These are phyloP conservation scores for Progne subis DNA, from an alignment of 2,113 vertebrate genomes.

Conservation along the genomic window DNA sequence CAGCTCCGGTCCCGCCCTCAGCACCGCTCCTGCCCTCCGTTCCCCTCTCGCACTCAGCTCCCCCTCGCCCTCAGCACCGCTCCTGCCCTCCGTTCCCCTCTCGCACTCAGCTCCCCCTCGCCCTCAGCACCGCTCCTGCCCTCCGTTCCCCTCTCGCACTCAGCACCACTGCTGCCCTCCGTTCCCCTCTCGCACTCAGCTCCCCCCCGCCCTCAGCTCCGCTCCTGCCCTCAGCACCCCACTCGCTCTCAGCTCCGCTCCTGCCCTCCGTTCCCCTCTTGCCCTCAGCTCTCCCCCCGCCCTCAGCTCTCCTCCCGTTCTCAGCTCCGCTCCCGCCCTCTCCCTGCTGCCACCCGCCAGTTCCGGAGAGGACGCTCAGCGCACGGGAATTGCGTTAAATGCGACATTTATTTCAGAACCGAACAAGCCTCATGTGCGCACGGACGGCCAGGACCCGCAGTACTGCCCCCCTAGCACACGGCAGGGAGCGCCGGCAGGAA, in stretches of 20 bases:
- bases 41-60: too few relatives aligned
- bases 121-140: not conserved
- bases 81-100: too few relatives aligned
- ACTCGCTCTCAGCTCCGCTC: too few relatives aligned
- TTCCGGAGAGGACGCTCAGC: not conserved
- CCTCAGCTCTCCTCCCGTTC: too few relatives aligned
- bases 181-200: too few relatives aligned
- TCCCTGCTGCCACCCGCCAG: fast-evolving
- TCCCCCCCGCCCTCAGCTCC: too few relatives aligned
- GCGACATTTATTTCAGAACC: slow-evolving; percentile 92
- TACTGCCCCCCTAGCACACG: slow-evolving; percentile 62
- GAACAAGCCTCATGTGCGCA: slow-evolving; percentile 86
- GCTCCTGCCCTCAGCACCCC: too few relatives aligned
- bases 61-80: too few relatives aligned
- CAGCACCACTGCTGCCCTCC: not conserved
- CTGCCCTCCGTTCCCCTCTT: too few relatives aligned
- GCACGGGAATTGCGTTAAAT: slow-evolving; percentile 74
- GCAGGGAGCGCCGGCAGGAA: not conserved
- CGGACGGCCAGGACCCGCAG: slow-evolving; percentile 82
- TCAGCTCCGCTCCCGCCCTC: not conserved
- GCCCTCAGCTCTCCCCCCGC: not conserved
- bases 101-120: not conserved
- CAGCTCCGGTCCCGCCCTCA: not conserved
- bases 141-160: too few relatives aligned
- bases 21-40: too few relatives aligned